A percentile compares a stretch with the other conserved stretches of the same genome.
Evolutionary conservation across 2,113 vertebrate species (phyloP).

Genomic region (Pedetes capensis): DNA sequence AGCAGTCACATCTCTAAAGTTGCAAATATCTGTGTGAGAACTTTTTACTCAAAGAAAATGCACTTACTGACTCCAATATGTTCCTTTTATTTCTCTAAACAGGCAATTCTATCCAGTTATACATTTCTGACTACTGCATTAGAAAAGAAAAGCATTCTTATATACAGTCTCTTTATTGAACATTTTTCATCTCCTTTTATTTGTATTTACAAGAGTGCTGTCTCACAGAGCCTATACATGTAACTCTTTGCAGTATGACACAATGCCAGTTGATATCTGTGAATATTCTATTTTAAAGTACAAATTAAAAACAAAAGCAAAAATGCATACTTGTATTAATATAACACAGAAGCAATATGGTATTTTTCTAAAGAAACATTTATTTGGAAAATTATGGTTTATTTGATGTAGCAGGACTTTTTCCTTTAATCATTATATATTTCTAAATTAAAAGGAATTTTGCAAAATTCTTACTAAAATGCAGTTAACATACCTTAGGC

Average conservation of each 20-base stretch:
- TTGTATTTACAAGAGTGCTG: slow-evolving; percentile 6
- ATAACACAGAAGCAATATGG: not conserved
- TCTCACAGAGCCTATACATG: not conserved
- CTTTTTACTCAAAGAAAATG: slow-evolving; percentile 70
- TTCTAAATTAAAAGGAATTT: not conserved
- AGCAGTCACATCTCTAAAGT: slow-evolving; percentile 57
- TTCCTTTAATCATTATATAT: not conserved
- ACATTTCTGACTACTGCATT: not conserved
- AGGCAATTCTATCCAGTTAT: slow-evolving; percentile 46
- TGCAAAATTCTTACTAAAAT: not conserved
- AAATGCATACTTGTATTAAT: not conserved
- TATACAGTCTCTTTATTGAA: not conserved
- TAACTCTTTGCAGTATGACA: not conserved
- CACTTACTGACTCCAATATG: slow-evolving; percentile 61
- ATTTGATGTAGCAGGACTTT: not conserved
- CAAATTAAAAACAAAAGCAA: not conserved
- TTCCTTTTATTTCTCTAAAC: slow-evolving; percentile 53
- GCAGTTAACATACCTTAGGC: not conserved
- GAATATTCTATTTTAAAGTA: not conserved
- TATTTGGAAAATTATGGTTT: not conserved
- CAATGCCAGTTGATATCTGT: not conserved
- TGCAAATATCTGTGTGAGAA: slow-evolving; percentile 68
- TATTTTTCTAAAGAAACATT: not conserved
- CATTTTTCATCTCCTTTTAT: slow-evolving; percentile 23
- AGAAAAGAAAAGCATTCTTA: not conserved